Evolutionary conservation across 2,113 vertebrate species (phyloP).

Genomic region (Sarotherodon lohbergeri): DNA sequence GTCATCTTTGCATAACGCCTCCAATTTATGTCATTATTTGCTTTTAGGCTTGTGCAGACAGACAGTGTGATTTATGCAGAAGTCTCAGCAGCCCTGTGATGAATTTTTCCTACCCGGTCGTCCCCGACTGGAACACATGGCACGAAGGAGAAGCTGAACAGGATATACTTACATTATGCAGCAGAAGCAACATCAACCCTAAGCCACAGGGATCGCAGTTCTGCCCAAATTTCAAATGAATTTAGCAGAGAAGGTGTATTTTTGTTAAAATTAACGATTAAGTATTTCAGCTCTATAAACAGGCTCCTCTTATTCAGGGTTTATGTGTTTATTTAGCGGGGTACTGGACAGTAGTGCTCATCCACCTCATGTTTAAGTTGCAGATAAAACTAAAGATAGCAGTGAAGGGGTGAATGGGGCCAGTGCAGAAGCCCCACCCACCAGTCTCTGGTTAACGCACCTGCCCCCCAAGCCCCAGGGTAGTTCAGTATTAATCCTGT

Average conservation of each 20-base stretch:
- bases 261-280: neutral
- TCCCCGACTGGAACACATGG: neutral
- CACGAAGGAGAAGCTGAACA: neutral
- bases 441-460: neutral
- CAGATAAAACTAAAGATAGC: neutral
- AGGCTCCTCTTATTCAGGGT: neutral
- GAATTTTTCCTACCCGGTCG: neutral
- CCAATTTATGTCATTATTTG: conserved; percentile 3
- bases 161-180: neutral
- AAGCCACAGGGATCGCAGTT: neutral
- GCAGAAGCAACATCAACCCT: neutral
- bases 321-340: neutral
- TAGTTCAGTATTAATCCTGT: neutral
- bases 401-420: neutral
- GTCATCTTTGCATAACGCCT: conserved; percentile 10
- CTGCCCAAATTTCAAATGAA: neutral
- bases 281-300: neutral
- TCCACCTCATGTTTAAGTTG: neutral
- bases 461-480: neutral
- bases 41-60: neutral
- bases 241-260: neutral
- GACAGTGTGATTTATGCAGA: neutral
- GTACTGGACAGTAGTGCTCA: neutral
- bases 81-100: neutral
- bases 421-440: neutral